phyloP scores from a whole-genome alignment of 2,888 invertebrate genomes.

The Stramonita haemastoma region DNA sequence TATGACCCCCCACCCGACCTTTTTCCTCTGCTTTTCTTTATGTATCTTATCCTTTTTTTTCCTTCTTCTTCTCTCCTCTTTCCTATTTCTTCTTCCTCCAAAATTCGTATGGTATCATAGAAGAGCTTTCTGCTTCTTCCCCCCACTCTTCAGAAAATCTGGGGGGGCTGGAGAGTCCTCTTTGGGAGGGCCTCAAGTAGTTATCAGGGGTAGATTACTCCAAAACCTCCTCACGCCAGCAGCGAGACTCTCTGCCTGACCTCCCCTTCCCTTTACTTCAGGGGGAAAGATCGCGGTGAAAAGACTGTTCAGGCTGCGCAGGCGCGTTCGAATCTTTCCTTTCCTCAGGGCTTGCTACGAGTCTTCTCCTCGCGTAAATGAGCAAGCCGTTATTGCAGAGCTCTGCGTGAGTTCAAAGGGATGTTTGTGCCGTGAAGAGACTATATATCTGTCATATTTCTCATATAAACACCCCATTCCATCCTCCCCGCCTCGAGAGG shows the following conservation, averaged over 20 bases:
- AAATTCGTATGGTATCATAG: neutral
- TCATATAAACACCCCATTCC: slow-evolving; percentile 41
- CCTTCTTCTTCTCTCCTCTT: neutral
- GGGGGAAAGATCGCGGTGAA: neutral
- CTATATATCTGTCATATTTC: slow-evolving; percentile 41
- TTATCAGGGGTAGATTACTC: slow-evolving; percentile 38
- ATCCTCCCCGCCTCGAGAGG: neutral
- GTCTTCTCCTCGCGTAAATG: neutral
- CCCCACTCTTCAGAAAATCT: neutral
- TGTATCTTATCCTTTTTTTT: neutral
- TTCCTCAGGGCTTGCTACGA: neutral
- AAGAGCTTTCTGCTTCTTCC: neutral
- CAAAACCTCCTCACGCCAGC: neutral
- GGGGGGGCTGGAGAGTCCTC: slow-evolving; percentile 19
- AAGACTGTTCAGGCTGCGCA: too few species aligned
- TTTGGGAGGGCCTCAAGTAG: slow-evolving; percentile 24
- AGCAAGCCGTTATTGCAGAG: slow-evolving; percentile 4
- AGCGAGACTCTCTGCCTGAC: neutral
- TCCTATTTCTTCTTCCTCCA: neutral
- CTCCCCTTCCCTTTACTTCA: neutral
- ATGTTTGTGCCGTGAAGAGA: slow-evolving; percentile 25
- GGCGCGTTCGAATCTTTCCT: too few species aligned
- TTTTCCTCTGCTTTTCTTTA: too few species aligned
- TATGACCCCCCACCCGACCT: too few species aligned
- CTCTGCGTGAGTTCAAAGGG: slow-evolving; percentile 33